Base-by-base conservation (phyloP, 2,113 vertebrate species). In the Polypterus bichir region DNA sequence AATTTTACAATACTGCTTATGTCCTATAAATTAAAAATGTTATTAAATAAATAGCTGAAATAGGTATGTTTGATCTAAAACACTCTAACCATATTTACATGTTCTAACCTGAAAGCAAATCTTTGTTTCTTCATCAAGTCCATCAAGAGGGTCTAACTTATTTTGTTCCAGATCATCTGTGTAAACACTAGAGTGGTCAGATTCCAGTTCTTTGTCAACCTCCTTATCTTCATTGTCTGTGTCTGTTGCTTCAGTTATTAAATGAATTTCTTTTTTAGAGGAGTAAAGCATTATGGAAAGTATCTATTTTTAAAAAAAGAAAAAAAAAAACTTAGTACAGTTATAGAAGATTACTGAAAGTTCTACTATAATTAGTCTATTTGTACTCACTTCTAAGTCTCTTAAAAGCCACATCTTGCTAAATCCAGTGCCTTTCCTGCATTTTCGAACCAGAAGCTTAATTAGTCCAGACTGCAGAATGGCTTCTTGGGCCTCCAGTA, bases 261-360 rank as follows among this genome's bases (percentile, higher is more conserved):
- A 86, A 60, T 79, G 88, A 64, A 88, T 89, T 71, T 97, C 93
- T 64, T 91, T 89, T 77, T 98, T 98, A 44, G 93, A 97, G 8
- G 93, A 97, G 74, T 97, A 97, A 10, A 98, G 84, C 92, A 97
- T 93, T 75, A 98, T 91, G 59, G 94, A 97, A 60, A 98, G 84
- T 67, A 97, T 94, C 87, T 89, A 11, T 8, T 6, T 54, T 54
- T 54, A 2, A 27, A 55, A 55, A 55, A 55, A 55, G 7, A 6
- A 10, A 10, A 52, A 8, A 52, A 52, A 52, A 3, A 52, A 8
- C 10, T 8, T 4, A 52, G 10, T 52, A 52, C 7, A 52, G 51
- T 10, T 52, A 52, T 8, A 9, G 27, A 7, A 4, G 44, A 45
- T 3, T 8, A 45, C 7, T 55, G 6, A 5, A 27, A 3, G 44